Evolutionary conservation across 1,140 invertebrate species (phyloP).

Genomic region (Grapholita molesta): DNA sequence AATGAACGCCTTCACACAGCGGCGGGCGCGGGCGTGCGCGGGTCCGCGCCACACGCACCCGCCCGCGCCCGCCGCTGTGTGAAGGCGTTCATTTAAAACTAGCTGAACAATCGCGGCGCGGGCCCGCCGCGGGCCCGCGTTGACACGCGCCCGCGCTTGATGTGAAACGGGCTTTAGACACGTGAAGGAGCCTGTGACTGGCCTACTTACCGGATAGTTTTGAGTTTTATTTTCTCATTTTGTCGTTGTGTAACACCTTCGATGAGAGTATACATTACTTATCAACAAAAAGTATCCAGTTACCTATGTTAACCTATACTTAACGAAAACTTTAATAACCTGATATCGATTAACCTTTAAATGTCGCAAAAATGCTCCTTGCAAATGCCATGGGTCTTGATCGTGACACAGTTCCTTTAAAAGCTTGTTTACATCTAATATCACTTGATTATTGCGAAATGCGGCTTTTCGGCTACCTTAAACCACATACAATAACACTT

Average conservation of each 20-base stretch:
- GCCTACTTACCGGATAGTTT: background rate
- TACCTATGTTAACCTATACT: slow-evolving; percentile 19
- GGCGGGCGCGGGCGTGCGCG: too few relatives aligned
- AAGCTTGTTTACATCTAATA: slow-evolving; percentile 1
- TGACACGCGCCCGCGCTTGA: too few relatives aligned
- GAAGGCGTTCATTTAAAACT: too few relatives aligned
- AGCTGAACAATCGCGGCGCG: too few relatives aligned
- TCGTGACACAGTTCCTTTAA: background rate
- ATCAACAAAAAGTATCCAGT: background rate
- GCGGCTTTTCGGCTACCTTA: background rate
- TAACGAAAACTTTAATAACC: slow-evolving; percentile 20
- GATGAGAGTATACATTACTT: background rate
- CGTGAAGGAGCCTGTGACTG: background rate
- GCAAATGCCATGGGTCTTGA: slow-evolving; percentile 23
- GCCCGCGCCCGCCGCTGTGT: too few relatives aligned
- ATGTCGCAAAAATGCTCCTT: slow-evolving; percentile 25
- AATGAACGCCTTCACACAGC: too few relatives aligned
- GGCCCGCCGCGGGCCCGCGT: too few relatives aligned
- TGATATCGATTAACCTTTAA: slow-evolving; percentile 32
- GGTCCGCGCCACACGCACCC: too few relatives aligned
- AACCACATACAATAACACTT: background rate
- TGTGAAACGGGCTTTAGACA: too few relatives aligned
- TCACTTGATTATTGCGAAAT: background rate
- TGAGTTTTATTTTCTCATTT: background rate
- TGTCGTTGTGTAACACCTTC: background rate